These are phyloP conservation scores for Metellina segmentata DNA, from an alignment of 2,888 invertebrate genomes.

Conservation along the genomic window DNA sequence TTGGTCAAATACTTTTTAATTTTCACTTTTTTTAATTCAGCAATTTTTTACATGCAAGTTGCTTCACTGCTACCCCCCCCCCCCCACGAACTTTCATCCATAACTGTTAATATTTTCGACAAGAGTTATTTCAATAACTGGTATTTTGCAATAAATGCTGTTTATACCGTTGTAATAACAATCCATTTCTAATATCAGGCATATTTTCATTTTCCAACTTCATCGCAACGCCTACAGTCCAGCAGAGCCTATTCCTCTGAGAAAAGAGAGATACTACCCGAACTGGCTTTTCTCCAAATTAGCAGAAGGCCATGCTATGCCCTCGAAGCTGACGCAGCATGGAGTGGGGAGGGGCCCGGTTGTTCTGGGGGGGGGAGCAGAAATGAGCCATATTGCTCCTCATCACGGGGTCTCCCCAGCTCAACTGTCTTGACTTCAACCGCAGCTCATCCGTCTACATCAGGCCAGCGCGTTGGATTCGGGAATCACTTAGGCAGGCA, in stretches of 20 bases:
- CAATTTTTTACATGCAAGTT: too few relatives aligned
- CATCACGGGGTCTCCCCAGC: background rate
- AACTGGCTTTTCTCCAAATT: constrained; percentile 39
- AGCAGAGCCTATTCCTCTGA: background rate
- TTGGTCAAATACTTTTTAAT: too few relatives aligned
- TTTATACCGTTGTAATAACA: too few relatives aligned
- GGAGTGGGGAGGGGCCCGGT: background rate
- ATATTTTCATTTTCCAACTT: background rate
- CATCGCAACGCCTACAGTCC: too few relatives aligned
- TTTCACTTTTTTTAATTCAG: too few relatives aligned
- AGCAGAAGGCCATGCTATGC: constrained; percentile 17
- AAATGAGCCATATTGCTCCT: constrained; percentile 67
- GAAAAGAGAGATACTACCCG: background rate
- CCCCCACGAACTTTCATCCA: too few relatives aligned
- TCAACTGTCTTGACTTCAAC: constrained; percentile 33
- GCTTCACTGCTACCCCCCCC: too few relatives aligned
- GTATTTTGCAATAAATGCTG: too few relatives aligned
- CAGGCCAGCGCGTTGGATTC: constrained; percentile 5
- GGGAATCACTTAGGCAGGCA: constrained; percentile 61
- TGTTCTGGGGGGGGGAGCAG: background rate
- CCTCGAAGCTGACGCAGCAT: background rate
- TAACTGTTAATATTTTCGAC: too few relatives aligned
- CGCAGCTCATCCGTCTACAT: constrained; percentile 56
- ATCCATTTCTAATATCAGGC: background rate
- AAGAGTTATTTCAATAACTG: too few relatives aligned